Percentiles rank a stretch among this genome's conserved stretches.
Conservation (phyloP, 2,888 invertebrate genomes). For the Cephus pygmeus region DNA sequence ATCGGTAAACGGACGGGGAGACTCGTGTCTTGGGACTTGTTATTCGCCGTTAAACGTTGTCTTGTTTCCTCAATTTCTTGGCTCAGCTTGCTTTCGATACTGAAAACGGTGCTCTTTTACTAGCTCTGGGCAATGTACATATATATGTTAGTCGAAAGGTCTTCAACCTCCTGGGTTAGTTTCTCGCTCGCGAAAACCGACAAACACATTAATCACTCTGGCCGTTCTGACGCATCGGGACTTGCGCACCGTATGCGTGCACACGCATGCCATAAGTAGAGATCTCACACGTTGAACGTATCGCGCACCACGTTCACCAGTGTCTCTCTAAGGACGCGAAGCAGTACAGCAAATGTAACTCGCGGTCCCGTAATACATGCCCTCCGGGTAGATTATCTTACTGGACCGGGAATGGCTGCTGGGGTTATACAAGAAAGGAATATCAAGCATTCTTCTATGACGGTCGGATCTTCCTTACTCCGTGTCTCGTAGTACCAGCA, state of each 20-base stretch:
- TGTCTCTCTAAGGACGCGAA: not conserved
- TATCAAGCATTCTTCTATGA: not conserved
- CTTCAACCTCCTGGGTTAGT: not conserved
- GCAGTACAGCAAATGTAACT: not conserved
- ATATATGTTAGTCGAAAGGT: not conserved
- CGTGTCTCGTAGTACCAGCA: not conserved
- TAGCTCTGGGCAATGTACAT: not conserved
- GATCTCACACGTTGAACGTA: not conserved
- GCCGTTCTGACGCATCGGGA: not conserved
- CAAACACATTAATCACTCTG: conserved; percentile 11
- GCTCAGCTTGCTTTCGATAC: not conserved
- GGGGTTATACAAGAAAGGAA: not conserved
- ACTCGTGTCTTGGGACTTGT: not conserved
- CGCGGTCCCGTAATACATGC: not conserved
- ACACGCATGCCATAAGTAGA: not conserved
- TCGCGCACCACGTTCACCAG: not conserved
- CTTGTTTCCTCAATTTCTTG: not conserved
- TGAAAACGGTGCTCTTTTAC: not conserved
- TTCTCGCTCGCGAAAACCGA: conserved; percentile 9
- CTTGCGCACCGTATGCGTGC: not conserved
- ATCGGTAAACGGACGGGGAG: not conserved
- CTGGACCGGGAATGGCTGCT: not conserved
- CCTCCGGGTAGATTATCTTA: not conserved
- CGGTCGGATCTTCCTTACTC: not conserved
- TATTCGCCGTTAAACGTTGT: not conserved